phyloP scores from a whole-genome alignment of 2,888 invertebrate genomes.

The Lathronympha strigana region DNA sequence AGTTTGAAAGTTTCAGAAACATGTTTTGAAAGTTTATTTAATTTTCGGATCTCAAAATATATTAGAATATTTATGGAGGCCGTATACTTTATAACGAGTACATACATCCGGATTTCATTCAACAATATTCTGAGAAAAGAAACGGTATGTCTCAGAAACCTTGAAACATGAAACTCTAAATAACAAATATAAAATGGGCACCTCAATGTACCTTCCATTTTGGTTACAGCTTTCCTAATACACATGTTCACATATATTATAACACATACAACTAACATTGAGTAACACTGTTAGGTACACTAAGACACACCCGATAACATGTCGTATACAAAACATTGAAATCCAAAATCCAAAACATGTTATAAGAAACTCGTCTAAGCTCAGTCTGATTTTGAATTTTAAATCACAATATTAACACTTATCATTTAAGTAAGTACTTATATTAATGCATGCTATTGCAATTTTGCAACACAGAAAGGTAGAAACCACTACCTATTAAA shows the following conservation, averaged over 20 bases:
- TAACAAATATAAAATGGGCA: too few species aligned
- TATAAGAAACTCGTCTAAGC: slow-evolving; percentile 3
- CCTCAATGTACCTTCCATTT: too few species aligned
- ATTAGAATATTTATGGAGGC: too few species aligned
- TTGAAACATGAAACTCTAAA: too few species aligned
- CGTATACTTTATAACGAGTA: too few species aligned
- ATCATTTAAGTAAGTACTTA: background rate
- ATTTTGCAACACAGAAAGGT: background rate
- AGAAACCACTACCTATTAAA: background rate
- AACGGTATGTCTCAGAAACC: too few species aligned
- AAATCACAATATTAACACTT: background rate
- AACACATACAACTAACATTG: slow-evolving; percentile 39
- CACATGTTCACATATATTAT: slow-evolving; percentile 24
- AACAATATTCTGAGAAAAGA: too few species aligned
- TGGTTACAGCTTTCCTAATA: slow-evolving; percentile 22
- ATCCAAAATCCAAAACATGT: slow-evolving; percentile 31
- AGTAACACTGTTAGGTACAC: slow-evolving; percentile 37
- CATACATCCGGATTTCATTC: too few species aligned
- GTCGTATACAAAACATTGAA: slow-evolving; percentile 36
- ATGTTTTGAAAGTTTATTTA: too few species aligned
- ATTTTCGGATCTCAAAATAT: too few species aligned
- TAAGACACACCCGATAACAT: slow-evolving; percentile 35
- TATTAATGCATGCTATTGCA: too few species aligned
- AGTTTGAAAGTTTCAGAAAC: too few species aligned
- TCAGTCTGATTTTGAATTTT: background rate